A percentile compares a stretch with the other conserved stretches of the same genome.
Evolutionary conservation across 1,140 invertebrate species (phyloP).

Genomic region (Ladona fulva): DNA sequence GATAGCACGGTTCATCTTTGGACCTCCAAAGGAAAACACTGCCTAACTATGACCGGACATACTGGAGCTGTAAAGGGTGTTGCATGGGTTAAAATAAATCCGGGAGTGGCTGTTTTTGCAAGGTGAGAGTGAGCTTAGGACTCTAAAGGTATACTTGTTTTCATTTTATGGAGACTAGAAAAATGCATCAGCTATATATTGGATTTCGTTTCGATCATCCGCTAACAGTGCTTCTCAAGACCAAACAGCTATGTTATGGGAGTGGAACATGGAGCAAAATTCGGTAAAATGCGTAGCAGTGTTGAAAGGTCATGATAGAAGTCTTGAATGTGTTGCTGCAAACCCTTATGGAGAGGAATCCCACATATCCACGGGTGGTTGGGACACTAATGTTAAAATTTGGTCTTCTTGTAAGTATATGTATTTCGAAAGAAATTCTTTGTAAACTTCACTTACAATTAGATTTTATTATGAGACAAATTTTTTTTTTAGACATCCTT

Average conservation of each 20-base stretch:
- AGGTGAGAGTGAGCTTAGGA: conserved; percentile 40
- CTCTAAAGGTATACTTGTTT: too few species aligned
- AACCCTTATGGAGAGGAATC: conserved; percentile 45
- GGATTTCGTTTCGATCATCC: conserved; percentile 25
- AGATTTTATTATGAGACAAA: too few species aligned
- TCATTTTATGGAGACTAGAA: too few species aligned
- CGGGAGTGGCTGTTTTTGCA: conserved; percentile 57
- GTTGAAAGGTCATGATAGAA: conserved; percentile 80
- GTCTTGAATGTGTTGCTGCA: conserved; percentile 74
- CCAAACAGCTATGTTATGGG: conserved; percentile 85
- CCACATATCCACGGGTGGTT: conserved; percentile 80
- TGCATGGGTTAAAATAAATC: conserved; percentile 65
- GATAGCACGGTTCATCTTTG: conserved; percentile 88
- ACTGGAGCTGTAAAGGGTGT: conserved; percentile 77
- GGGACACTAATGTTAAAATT: conserved; percentile 62
- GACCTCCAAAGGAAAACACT: conserved; percentile 73
- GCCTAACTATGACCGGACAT: conserved; percentile 77
- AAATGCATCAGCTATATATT: neutral
- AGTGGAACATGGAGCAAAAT: conserved; percentile 68
- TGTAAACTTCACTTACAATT: neutral
- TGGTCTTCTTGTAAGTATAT: conserved; percentile 34
- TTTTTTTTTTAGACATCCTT: too few species aligned
- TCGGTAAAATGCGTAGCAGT: conserved; percentile 69
- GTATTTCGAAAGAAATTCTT: neutral
- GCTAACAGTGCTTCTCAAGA: conserved; percentile 75